Conservation (phyloP, 2,888 invertebrate genomes). For the Tetragonisca angustula region DNA sequence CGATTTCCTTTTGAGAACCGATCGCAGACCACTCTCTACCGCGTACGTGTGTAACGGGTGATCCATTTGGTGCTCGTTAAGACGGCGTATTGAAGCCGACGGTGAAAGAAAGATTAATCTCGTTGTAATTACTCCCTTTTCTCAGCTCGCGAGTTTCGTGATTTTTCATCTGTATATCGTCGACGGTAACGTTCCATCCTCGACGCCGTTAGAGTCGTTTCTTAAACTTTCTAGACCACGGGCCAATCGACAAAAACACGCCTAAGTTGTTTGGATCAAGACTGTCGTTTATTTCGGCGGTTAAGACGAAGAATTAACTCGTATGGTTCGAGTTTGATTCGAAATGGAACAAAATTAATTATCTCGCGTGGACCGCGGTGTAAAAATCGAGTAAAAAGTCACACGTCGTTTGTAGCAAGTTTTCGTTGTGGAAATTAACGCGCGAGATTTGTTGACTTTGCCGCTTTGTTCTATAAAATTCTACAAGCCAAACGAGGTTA, state of each 20-base stretch:
- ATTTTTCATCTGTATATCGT: slow-evolving; percentile 64
- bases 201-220: slow-evolving; percentile 42
- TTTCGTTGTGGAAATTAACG: background rate
- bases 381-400: background rate
- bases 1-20: slow-evolving; percentile 48
- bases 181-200: slow-evolving; percentile 32
- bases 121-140: slow-evolving; percentile 67
- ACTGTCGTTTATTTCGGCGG: slow-evolving; percentile 79
- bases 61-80: slow-evolving; percentile 72
- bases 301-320: slow-evolving; percentile 36
- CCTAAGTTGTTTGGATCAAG: slow-evolving; percentile 34
- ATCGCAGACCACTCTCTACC: slow-evolving; percentile 26
- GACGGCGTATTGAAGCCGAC: slow-evolving; percentile 63
- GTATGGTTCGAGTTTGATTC: background rate
- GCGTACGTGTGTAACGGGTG: slow-evolving; percentile 48
- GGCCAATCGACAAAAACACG: background rate
- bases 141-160: slow-evolving; percentile 44
- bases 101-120: slow-evolving; percentile 74
- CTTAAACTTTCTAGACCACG: slow-evolving; percentile 52
- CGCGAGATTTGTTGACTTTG: background rate
- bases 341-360: background rate
- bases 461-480: background rate
- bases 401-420: background rate
- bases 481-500: background rate
- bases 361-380: background rate